Evolutionary conservation across 2,797 vertebrate species (phyloP), one percentile per base, ranked within the genome.

Genomic region (Girardinus metallicus): DNA sequence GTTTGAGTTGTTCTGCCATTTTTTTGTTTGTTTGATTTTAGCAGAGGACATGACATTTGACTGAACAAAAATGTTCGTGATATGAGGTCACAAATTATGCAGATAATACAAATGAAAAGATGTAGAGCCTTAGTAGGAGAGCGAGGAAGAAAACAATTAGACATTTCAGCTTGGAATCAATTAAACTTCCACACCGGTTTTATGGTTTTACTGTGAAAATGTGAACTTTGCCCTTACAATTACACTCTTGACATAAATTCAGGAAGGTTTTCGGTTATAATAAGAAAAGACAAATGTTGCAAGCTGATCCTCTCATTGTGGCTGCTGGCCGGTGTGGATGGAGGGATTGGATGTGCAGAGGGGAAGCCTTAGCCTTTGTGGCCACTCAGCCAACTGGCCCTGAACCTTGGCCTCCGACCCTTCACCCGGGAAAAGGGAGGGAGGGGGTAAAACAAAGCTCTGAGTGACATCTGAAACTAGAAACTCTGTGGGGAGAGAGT

Each of bases 401-500:
- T 93, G 93, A 95, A 94, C 95, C 92, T 93, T 95, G 92, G 94
- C 96, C 94, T 93, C 86, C 94, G 90, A 96, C 95, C 93, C 91
- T 95, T 96, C 93, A 95, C 95, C 95, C 94, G 62, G 80, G 80
- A 74, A 73, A 73, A 49, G 57, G 74, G 66, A 74, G 84, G 91
- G 88, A 93, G 93, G 91, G 91, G 93, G 93, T 87, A 93, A 96
- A 95, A 96, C 94, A 94, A 94, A 94, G 92, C 90, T 93, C 91
- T 95, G 95, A 96, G 93, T 96, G 96, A 95, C 95, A 95, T 95
- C 92, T 94, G 94, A 95, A 94, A 95, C 92, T 91, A 93, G 93
- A 95, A 92, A 92, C 93, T 94, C 88, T 93, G 91, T 93, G 87
- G 92, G 91, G 95, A 93, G 93, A 94, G 92, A 92, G 93, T 95